A percentile compares a stretch with the other conserved stretches of the same genome.
phyloP scores from a whole-genome alignment of 1,140 invertebrate genomes.

The Lordiphosa collinella region DNA sequence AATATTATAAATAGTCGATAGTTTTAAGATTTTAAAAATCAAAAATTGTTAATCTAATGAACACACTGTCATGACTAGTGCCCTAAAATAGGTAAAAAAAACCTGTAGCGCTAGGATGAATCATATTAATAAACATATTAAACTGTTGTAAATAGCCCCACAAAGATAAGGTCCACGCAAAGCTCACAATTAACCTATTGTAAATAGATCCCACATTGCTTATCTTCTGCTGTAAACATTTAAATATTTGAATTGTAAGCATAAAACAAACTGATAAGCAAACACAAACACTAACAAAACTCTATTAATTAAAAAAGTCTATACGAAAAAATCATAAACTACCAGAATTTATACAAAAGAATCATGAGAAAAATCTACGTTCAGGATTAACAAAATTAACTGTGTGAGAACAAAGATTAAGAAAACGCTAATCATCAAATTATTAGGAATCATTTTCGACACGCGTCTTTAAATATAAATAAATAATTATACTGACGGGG shows the following conservation, averaged over 20 bases:
- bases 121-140: too few relatives aligned
- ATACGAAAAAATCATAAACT: not conserved
- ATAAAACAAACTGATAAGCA: not conserved
- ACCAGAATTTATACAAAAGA: not conserved
- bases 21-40: too few relatives aligned
- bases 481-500: too few relatives aligned
- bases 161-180: too few relatives aligned
- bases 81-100: too few relatives aligned
- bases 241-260: conserved; percentile 15
- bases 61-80: too few relatives aligned
- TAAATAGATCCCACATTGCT: too few relatives aligned
- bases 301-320: not conserved
- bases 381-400: conserved; percentile 1
- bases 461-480: not conserved
- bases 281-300: not conserved
- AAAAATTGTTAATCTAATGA: too few relatives aligned
- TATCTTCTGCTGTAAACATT: conserved; percentile 14
- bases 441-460: not conserved
- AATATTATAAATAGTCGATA: too few relatives aligned
- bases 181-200: too few relatives aligned
- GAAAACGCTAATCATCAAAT: not conserved
- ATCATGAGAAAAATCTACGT: not conserved
- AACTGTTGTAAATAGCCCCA: too few relatives aligned
- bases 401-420: not conserved
- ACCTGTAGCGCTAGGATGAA: too few relatives aligned